Evolutionary conservation across 2,113 vertebrate species (phyloP).

Genomic region (Alethe castanea): DNA sequence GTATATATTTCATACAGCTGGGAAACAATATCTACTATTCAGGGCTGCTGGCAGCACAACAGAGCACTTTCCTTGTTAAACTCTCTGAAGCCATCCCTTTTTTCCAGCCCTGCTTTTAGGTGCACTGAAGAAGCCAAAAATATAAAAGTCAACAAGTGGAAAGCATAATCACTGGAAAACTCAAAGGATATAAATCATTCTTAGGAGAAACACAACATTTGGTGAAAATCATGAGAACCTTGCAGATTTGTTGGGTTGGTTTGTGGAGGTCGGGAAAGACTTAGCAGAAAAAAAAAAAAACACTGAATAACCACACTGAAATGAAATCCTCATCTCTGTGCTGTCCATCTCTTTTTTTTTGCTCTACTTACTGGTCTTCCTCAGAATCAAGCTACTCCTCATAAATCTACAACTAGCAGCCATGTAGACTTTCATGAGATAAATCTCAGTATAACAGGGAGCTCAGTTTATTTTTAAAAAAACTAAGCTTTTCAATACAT

Average conservation of each 20-base stretch:
- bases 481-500: background rate
- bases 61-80: conserved; percentile 55
- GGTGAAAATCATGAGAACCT: conserved; percentile 12
- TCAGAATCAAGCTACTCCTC: background rate
- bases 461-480: background rate
- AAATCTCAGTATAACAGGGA: background rate
- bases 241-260: background rate
- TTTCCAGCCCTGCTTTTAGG: conserved; percentile 51
- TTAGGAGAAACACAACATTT: conserved; percentile 18
- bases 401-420: background rate
- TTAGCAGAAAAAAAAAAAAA: background rate
- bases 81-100: conserved; percentile 25
- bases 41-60: conserved; percentile 55
- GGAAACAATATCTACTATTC: conserved; percentile 59
- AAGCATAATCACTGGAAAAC: conserved; percentile 45
- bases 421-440: background rate
- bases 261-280: background rate
- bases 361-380: background rate
- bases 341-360: background rate
- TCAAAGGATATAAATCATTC: conserved; percentile 36
- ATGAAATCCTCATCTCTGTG: background rate
- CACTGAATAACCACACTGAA: background rate
- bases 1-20: conserved; percentile 44
- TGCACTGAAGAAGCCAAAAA: conserved; percentile 42
- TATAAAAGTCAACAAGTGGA: conserved; percentile 50